These are phyloP conservation scores for Physocephala rufipes DNA, from an alignment of 2,888 invertebrate genomes.

Conservation along the genomic window DNA sequence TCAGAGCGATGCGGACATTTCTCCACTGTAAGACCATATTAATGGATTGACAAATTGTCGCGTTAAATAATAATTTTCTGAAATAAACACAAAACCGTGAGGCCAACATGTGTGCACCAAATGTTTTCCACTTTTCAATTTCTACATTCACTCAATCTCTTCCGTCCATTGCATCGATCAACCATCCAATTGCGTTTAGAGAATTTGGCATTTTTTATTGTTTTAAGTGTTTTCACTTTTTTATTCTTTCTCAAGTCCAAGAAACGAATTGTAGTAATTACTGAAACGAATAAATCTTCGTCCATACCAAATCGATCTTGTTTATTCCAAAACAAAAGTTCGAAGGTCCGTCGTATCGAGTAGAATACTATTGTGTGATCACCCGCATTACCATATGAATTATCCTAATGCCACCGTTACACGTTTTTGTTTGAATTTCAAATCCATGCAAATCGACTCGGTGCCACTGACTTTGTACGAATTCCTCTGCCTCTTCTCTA, in stretches of 20 bases:
- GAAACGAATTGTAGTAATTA: too few relatives aligned
- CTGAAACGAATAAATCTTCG: too few relatives aligned
- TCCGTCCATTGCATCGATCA: background rate
- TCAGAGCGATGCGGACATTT: too few relatives aligned
- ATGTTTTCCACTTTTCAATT: background rate
- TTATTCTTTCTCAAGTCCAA: too few relatives aligned
- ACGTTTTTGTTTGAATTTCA: slow-evolving; percentile 28
- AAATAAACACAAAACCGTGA: background rate
- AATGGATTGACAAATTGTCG: too few relatives aligned
- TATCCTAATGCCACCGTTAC: background rate
- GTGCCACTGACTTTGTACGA: slow-evolving; percentile 6
- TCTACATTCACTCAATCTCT: background rate
- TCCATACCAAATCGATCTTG: too few relatives aligned
- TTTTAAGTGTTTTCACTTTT: too few relatives aligned
- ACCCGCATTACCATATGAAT: background rate
- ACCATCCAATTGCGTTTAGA: too few relatives aligned
- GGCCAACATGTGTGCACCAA: slow-evolving; percentile 24
- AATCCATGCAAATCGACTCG: slow-evolving; percentile 33
- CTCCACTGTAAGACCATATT: too few relatives aligned
- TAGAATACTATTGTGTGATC: background rate
- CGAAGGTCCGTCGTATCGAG: too few relatives aligned
- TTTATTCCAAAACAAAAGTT: too few relatives aligned
- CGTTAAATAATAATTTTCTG: too few relatives aligned
- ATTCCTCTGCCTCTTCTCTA: background rate
- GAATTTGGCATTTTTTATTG: background rate